A percentile compares a stretch with the other conserved stretches of the same genome.
These are phyloP conservation scores for Tragelaphus scriptus DNA, from an alignment of 2,113 vertebrate species.

Conservation along the genomic window DNA sequence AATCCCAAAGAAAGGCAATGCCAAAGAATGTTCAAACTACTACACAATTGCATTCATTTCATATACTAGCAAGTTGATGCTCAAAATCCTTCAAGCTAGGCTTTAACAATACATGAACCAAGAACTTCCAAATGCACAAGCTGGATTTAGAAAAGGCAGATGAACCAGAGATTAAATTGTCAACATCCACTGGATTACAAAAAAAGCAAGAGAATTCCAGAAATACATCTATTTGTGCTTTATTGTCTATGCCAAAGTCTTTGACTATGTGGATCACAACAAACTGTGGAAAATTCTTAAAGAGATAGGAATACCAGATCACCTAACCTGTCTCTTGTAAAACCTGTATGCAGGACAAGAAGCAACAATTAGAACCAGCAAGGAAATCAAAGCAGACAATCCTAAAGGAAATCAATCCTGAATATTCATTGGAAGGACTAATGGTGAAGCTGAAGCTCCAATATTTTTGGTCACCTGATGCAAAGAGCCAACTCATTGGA, in stretches of 20 bases:
- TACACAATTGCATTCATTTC: not conserved
- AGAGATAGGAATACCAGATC: not conserved
- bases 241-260: not conserved
- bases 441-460: not conserved
- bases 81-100: not conserved
- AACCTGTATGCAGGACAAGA: not conserved
- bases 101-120: not conserved
- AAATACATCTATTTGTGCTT: not conserved
- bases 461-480: not conserved
- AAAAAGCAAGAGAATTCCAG: not conserved
- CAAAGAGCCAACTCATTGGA: not conserved
- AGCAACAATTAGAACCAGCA: not conserved
- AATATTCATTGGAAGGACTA: not conserved
- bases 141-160: not conserved
- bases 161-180: not conserved
- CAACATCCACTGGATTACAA: not conserved
- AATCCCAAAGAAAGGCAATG: not conserved
- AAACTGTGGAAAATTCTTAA: not conserved
- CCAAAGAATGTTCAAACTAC: not conserved
- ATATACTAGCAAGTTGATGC: not conserved
- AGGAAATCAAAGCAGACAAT: not conserved
- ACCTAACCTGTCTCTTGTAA: not conserved
- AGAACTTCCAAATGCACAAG: not conserved
- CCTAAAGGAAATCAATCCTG: not conserved
- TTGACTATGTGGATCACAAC: not conserved